These are phyloP conservation scores for Antennarius striatus DNA, from an alignment of 2,113 vertebrate genomes.

Conservation along the genomic window DNA sequence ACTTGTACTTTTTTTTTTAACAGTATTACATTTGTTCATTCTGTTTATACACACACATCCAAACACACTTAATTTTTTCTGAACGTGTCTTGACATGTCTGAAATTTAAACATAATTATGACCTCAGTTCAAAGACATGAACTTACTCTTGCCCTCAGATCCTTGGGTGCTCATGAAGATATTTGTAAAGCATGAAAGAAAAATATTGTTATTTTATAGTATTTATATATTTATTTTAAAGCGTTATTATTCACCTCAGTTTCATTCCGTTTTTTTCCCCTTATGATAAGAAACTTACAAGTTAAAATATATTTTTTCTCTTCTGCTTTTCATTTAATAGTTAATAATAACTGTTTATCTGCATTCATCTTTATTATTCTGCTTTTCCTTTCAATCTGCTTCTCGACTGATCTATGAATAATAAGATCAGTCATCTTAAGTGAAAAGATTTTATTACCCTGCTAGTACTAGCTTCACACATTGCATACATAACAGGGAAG, in stretches of 20 bases:
- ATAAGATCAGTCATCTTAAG: not conserved
- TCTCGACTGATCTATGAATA: not conserved
- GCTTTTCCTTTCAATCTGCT: not conserved
- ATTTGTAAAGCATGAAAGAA: no score
- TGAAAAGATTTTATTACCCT: not conserved
- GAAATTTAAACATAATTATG: constrained; percentile 28
- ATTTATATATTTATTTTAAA: no score
- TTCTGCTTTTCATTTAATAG: no score
- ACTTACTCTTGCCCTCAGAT: not conserved
- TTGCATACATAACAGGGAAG: not conserved
- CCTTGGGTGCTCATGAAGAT: not conserved
- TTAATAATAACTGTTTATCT: no score
- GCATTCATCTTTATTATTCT: not conserved
- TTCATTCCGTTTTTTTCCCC: no score
- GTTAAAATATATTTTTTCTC: no score
- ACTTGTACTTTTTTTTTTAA: no score
- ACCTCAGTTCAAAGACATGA: constrained; percentile 1
- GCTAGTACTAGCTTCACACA: not conserved
- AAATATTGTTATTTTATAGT: no score
- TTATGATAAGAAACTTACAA: no score
- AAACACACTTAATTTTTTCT: constrained; percentile 1
- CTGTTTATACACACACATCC: no score
- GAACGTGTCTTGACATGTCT: constrained; percentile 11
- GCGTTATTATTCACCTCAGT: no score
- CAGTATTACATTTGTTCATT: no score